Percentiles rank a stretch among this genome's conserved stretches.
Evolutionary conservation across 2,797 vertebrate genomes (phyloP).

Genomic region (Kryptolebias ocellatus): DNA sequence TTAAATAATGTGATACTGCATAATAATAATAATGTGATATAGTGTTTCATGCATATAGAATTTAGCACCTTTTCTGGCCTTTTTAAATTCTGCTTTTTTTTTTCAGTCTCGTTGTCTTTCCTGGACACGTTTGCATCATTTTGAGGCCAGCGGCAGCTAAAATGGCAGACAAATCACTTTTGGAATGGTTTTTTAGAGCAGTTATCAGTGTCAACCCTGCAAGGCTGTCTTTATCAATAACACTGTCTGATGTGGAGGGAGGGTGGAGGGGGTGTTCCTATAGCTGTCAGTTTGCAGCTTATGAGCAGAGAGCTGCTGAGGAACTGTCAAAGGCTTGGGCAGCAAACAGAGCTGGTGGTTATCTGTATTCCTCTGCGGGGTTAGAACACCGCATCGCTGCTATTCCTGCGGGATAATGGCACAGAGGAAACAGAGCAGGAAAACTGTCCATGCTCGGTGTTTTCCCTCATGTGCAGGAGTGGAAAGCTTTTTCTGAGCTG

Average conservation of each 20-base stretch:
- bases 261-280: constrained; percentile 13
- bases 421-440: constrained; percentile 52
- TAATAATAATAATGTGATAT: too few relatives aligned
- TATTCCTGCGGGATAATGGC: constrained; percentile 61
- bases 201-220: constrained; percentile 87
- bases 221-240: constrained; percentile 86
- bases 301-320: constrained; percentile 47
- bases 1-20: too few relatives aligned
- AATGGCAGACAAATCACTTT: constrained; percentile 75
- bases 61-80: neutral
- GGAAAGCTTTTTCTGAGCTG: neutral
- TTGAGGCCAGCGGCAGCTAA: constrained; percentile 57
- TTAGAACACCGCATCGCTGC: constrained; percentile 55
- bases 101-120: constrained; percentile 47
- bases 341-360: constrained; percentile 44
- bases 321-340: constrained; percentile 56
- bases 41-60: constrained; percentile 18
- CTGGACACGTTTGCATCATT: constrained; percentile 69
- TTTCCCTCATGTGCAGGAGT: neutral
- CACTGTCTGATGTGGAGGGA: constrained; percentile 70
- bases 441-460: constrained; percentile 21
- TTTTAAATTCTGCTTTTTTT: constrained; percentile 21
- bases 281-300: constrained; percentile 69
- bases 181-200: constrained; percentile 84
- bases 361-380: constrained; percentile 63